These are phyloP conservation scores for Ptychobarbus kaznakovi DNA, from an alignment of 2,797 vertebrate species.

Conservation along the genomic window DNA sequence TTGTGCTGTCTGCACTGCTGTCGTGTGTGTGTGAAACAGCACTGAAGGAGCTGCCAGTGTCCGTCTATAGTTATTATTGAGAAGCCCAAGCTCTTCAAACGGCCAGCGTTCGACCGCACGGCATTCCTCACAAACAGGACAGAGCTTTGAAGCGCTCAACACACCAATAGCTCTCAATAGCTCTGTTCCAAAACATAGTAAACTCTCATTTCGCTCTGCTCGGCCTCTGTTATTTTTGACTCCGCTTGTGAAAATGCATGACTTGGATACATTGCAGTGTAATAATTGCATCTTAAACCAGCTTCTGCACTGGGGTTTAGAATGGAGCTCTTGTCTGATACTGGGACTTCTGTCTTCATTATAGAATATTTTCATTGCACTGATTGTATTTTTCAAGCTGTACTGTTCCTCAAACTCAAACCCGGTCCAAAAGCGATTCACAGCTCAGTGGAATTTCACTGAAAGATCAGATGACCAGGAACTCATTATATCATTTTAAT, in stretches of 20 bases:
- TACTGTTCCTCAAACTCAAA: not conserved
- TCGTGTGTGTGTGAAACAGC: constrained; percentile 41
- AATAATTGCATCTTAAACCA: not conserved
- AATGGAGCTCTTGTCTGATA: not conserved
- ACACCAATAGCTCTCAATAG: not conserved
- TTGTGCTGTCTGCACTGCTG: constrained; percentile 32
- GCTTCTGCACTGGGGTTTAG: not conserved
- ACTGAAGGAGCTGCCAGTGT: constrained; percentile 30
- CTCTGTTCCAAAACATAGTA: not conserved
- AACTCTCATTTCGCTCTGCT: not conserved
- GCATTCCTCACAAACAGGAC: constrained; percentile 56
- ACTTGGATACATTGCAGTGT: not conserved
- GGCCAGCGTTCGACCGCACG: not conserved
- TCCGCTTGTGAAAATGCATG: not conserved
- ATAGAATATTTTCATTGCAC: not conserved
- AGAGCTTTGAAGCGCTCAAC: constrained; percentile 50
- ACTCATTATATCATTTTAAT: not conserved
- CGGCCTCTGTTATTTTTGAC: not conserved
- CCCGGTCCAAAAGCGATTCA: not conserved
- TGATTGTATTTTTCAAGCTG: not conserved
- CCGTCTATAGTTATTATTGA: constrained; percentile 45
- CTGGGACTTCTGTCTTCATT: not conserved
- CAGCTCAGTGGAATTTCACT: not conserved
- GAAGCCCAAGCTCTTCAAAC: constrained; percentile 51
- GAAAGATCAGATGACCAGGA: not conserved